A percentile compares a stretch with the other conserved stretches of the same genome.
phyloP scores from a whole-genome alignment of 2,888 invertebrate species.

The Cylloceria caligata region DNA sequence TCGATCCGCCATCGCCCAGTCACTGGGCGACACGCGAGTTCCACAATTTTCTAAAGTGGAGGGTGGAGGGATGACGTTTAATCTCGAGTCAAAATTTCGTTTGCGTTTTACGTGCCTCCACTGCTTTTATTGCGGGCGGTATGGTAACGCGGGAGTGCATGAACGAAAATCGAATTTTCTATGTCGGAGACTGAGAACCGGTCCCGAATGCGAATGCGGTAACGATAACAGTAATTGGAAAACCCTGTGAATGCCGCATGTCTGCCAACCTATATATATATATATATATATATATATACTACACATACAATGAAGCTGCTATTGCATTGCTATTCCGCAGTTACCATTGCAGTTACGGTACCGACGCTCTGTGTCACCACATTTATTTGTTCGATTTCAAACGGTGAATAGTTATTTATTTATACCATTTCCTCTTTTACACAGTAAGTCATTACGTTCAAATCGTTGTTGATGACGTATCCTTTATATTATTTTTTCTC shows the following conservation, averaged over 20 bases:
- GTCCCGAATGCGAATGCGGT: constrained; percentile 31
- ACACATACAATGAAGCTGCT: not conserved
- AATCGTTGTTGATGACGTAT: not conserved
- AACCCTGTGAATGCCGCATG: constrained; percentile 24
- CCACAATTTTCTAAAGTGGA: constrained; percentile 6
- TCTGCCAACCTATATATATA: not conserved
- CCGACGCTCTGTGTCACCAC: not conserved
- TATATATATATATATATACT: no score
- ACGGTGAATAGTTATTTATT: not conserved
- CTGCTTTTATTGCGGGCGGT: not conserved
- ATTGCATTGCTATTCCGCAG: not conserved
- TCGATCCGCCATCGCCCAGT: not conserved
- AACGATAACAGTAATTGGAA: constrained; percentile 50
- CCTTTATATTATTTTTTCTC: no score
- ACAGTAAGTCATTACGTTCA: not conserved
- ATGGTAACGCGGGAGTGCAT: constrained; percentile 11
- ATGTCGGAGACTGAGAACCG: not conserved
- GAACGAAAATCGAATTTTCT: constrained; percentile 31
- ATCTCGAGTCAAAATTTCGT: constrained; percentile 23
- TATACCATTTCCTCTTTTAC: not conserved
- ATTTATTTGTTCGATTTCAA: constrained; percentile 8
- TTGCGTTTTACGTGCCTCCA: constrained; percentile 18
- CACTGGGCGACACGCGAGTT: not conserved
- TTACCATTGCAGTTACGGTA: not conserved
- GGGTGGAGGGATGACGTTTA: constrained; percentile 10